phyloP scores from a whole-genome alignment of 2,113 vertebrate genomes.

The Tenebrosternarchus preto region DNA sequence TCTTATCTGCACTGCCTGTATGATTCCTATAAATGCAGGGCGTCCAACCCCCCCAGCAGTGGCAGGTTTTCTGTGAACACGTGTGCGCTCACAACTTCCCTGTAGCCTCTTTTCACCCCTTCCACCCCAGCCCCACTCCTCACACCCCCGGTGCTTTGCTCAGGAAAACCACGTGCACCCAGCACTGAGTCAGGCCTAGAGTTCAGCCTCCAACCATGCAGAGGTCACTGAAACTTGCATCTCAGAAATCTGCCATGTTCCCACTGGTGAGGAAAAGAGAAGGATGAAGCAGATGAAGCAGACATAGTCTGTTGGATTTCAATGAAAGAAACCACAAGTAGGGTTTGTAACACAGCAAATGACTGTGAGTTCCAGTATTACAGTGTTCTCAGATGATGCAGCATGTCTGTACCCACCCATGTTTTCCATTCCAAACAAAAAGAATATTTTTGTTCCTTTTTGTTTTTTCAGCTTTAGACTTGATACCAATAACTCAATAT shows the following conservation, averaged over 20 bases:
- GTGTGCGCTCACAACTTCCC: constrained; percentile 10
- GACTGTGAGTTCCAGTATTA: not conserved
- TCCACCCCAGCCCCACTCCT: not conserved
- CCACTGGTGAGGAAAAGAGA: too few relatives aligned
- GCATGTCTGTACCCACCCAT: too few relatives aligned
- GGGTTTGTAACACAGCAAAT: not conserved
- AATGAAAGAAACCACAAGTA: not conserved
- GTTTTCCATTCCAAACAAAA: too few relatives aligned
- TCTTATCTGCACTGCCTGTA: constrained; percentile 4
- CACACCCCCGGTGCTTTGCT: not conserved
- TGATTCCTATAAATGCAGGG: constrained; percentile 9
- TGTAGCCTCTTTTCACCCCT: constrained; percentile 17
- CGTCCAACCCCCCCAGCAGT: not conserved
- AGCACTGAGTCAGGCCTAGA: constrained; percentile 1
- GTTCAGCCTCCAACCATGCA: not conserved
- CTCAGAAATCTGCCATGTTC: not conserved
- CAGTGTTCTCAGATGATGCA: not conserved
- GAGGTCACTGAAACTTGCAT: not conserved
- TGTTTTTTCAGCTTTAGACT: not conserved
- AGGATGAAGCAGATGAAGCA: not conserved
- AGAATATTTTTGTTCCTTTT: not conserved
- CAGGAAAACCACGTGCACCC: constrained; percentile 15
- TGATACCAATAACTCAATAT: not conserved
- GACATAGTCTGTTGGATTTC: not conserved
- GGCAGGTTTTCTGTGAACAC: constrained; percentile 28